These are phyloP conservation scores for Octodonta nipae DNA, from an alignment of 2,888 invertebrate genomes.

Conservation along the genomic window DNA sequence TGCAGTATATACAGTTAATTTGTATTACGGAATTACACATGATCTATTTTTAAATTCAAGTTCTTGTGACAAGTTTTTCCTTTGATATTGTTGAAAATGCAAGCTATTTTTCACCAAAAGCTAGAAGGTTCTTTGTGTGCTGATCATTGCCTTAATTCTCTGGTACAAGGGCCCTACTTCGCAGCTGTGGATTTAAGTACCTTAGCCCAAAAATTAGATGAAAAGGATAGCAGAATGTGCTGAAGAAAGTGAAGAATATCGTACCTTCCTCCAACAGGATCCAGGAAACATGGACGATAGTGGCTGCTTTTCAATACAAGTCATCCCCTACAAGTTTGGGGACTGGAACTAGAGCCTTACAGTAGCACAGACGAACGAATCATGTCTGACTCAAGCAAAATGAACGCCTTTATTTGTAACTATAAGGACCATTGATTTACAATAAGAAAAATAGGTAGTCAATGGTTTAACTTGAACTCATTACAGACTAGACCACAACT, in stretches of 20 bases:
- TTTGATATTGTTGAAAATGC: too few species aligned
- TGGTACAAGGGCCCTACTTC: constrained; percentile 62
- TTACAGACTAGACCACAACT: constrained; percentile 54
- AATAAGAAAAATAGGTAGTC: constrained; percentile 53
- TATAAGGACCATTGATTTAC: constrained; percentile 71
- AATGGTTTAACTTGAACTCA: constrained; percentile 74
- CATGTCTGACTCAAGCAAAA: constrained; percentile 46
- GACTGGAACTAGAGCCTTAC: constrained; percentile 54
- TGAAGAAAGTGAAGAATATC: constrained; percentile 54
- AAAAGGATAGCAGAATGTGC: constrained; percentile 62
- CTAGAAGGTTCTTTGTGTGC: constrained; percentile 74
- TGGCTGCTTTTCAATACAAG: constrained; percentile 73
- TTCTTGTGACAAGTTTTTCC: too few species aligned
- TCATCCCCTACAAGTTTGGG: constrained; percentile 59
- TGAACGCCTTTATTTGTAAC: constrained; percentile 65
- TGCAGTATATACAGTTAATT: too few species aligned
- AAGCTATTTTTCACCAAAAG: constrained; percentile 42
- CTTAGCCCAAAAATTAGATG: constrained; percentile 56
- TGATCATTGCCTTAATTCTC: constrained; percentile 67
- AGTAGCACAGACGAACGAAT: constrained; percentile 52
- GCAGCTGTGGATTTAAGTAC: constrained; percentile 62
- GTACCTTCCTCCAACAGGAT: constrained; percentile 54
- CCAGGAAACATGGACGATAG: constrained; percentile 70
- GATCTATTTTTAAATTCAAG: too few species aligned
- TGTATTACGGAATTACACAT: too few species aligned